Evolutionary conservation across 2,113 vertebrate species (phyloP).

Genomic region (Irena cyanogastra): DNA sequence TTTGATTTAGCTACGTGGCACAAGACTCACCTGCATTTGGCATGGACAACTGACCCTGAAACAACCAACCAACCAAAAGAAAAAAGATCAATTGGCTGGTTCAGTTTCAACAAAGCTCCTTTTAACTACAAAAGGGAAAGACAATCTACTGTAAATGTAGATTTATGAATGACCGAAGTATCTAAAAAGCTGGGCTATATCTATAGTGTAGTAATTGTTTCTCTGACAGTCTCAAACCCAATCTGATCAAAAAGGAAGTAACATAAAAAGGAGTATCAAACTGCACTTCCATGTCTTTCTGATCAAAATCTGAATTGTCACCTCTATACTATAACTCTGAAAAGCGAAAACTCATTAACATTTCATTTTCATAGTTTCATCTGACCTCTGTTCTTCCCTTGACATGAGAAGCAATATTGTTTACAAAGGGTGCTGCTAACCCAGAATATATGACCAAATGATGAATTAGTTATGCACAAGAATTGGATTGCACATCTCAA

Average conservation of each 20-base stretch:
- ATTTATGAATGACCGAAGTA: not conserved
- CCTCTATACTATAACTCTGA: not conserved
- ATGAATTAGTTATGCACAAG: not conserved
- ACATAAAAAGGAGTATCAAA: not conserved
- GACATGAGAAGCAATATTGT: not conserved
- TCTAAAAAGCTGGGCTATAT: not conserved
- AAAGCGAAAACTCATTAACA: not conserved
- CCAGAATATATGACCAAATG: not conserved
- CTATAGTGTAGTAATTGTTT: not conserved
- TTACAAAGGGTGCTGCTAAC: not conserved
- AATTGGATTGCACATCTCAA: not conserved
- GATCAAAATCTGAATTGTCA: not conserved
- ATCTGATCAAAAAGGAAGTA: not conserved
- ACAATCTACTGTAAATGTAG: not conserved
- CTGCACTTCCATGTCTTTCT: not conserved
- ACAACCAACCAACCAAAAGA: not conserved
- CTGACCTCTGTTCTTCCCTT: not conserved
- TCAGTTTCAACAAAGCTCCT: not conserved
- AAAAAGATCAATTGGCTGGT: not conserved
- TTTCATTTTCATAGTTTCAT: not conserved
- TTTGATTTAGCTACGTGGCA: not conserved
- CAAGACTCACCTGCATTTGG: not conserved
- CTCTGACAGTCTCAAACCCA: not conserved
- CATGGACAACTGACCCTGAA: not conserved
- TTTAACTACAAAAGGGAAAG: not conserved